These are phyloP conservation scores for Menidia menidia DNA, from an alignment of 2,797 vertebrate species.

Conservation along the genomic window DNA sequence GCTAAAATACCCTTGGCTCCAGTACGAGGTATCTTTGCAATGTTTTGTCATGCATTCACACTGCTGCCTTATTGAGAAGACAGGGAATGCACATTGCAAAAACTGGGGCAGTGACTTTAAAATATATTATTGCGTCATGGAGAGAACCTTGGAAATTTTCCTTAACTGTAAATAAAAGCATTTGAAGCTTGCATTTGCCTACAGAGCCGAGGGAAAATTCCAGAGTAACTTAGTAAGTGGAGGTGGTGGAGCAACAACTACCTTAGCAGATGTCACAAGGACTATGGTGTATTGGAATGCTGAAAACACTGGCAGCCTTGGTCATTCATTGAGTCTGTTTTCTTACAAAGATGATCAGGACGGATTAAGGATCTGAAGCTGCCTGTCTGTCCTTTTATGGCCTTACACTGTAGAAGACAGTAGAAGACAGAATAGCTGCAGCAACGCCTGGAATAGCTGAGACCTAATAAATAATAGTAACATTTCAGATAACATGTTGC, in stretches of 20 bases:
- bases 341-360: slow-evolving; percentile 65
- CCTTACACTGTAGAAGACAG: slow-evolving; percentile 37
- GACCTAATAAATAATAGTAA: slow-evolving; percentile 43
- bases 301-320: slow-evolving; percentile 66
- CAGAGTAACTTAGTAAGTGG: slow-evolving; percentile 74
- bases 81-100: slow-evolving; percentile 59
- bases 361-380: slow-evolving; percentile 68
- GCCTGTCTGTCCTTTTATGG: slow-evolving; percentile 60
- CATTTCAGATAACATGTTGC: slow-evolving; percentile 49
- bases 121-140: slow-evolving; percentile 72
- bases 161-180: slow-evolving; percentile 82
- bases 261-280: slow-evolving; percentile 81
- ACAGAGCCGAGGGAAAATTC: slow-evolving; percentile 70
- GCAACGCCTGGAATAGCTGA: slow-evolving; percentile 49
- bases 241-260: slow-evolving; percentile 74
- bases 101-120: slow-evolving; percentile 75
- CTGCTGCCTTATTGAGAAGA: slow-evolving; percentile 54
- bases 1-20: slow-evolving; percentile 49
- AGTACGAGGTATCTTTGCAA: slow-evolving; percentile 45
- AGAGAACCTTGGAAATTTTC: slow-evolving; percentile 74
- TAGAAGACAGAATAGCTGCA: slow-evolving; percentile 39
- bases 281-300: slow-evolving; percentile 67
- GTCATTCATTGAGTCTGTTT: slow-evolving; percentile 69
- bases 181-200: slow-evolving; percentile 75
- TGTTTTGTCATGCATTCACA: slow-evolving; percentile 37